These are phyloP conservation scores for Cassiopea xamachana DNA, from an alignment of 30 jellyfish, hydroid and myxozoan species.

Conservation along the genomic window DNA sequence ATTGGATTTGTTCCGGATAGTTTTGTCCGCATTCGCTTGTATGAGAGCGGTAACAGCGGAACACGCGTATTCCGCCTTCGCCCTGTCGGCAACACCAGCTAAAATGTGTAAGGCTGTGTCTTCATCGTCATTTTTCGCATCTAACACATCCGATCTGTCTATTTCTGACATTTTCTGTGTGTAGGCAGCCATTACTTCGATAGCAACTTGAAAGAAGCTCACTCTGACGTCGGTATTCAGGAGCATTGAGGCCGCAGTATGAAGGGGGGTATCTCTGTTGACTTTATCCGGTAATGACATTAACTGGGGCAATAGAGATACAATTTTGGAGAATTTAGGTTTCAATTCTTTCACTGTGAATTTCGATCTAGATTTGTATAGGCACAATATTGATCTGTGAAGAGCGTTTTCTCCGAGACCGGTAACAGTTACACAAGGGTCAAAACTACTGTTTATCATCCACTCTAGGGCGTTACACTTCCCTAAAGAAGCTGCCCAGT, in stretches of 20 bases:
- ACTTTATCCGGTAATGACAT: constrained; percentile 75
- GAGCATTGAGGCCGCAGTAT: constrained; percentile 93
- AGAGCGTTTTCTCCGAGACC: constrained; percentile 97
- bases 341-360: constrained; percentile 90
- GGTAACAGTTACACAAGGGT: constrained; percentile 79
- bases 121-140: constrained; percentile 89
- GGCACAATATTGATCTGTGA: constrained; percentile 83
- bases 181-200: constrained; percentile 88
- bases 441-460: constrained; percentile 93
- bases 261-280: constrained; percentile 91
- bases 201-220: constrained; percentile 86
- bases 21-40: constrained; percentile 92
- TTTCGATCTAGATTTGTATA: constrained; percentile 88
- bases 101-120: constrained; percentile 92
- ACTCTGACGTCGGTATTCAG: constrained; percentile 85
- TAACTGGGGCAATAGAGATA: constrained; percentile 67
- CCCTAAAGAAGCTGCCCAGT: constrained; percentile 99
- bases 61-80: constrained; percentile 93
- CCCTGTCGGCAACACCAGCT: constrained; percentile 84
- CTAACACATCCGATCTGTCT: constrained; percentile 75
- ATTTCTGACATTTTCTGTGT: constrained; percentile 78
- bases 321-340: constrained; percentile 90
- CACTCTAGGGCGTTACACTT: constrained; percentile 96
- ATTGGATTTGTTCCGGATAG: constrained; percentile 75
- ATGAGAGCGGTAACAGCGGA: constrained; percentile 81